Evolutionary conservation across 2,888 invertebrate genomes (phyloP).

Genomic region (Nebria salina): DNA sequence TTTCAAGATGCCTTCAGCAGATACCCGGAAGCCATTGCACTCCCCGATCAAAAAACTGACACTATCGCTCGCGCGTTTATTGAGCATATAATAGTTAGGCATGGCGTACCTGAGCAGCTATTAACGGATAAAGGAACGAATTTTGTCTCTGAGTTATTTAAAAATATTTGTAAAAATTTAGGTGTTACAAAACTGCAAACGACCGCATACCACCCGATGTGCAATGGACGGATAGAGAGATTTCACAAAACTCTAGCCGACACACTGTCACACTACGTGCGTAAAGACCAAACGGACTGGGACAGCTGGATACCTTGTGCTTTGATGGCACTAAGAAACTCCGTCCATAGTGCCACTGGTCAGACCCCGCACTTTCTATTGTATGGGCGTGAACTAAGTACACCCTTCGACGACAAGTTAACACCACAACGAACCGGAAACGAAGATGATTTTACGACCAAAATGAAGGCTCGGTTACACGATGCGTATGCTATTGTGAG

Average conservation of each 20-base stretch:
- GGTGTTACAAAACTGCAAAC: conserved; percentile 52
- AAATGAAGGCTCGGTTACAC: not conserved
- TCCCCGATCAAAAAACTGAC: conserved; percentile 51
- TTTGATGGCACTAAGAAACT: conserved; percentile 50
- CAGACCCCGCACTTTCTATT: conserved; percentile 50
- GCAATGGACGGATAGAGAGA: conserved; percentile 55
- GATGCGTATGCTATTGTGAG: conserved; percentile 24
- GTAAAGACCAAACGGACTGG: conserved; percentile 51
- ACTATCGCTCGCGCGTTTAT: conserved; percentile 50
- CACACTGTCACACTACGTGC: conserved; percentile 52
- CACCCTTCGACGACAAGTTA: not conserved
- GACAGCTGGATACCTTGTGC: conserved; percentile 53
- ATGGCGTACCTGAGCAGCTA: conserved; percentile 52
- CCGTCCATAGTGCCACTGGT: conserved; percentile 49
- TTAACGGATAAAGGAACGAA: conserved; percentile 53
- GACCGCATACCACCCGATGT: conserved; percentile 52
- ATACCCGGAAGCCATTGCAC: conserved; percentile 52
- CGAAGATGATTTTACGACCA: not conserved
- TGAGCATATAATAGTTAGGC: conserved; percentile 50
- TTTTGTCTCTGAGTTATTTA: conserved; percentile 52
- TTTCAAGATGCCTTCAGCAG: conserved; percentile 52
- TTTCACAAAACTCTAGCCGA: conserved; percentile 53
- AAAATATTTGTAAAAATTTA: conserved; percentile 51
- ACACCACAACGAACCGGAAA: not conserved
- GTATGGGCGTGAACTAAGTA: conserved; percentile 48